These are phyloP conservation scores for Cerceris rybyensis DNA, from an alignment of 2,888 invertebrate genomes.

Conservation along the genomic window DNA sequence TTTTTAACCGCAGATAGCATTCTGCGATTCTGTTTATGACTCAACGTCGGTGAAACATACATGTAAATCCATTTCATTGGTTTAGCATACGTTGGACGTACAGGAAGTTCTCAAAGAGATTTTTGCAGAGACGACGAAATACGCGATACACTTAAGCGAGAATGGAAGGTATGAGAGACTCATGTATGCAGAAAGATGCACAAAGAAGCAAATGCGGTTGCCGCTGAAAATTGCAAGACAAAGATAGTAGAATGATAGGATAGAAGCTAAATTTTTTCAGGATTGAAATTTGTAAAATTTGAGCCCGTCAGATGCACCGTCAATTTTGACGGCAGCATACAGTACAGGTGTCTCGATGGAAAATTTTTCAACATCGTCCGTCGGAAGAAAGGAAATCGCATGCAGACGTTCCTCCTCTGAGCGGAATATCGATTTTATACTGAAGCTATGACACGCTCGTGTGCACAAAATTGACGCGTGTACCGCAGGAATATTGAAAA, in stretches of 20 bases:
- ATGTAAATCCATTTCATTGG: background rate
- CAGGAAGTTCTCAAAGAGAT: background rate
- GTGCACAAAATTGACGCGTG: slow-evolving; percentile 37
- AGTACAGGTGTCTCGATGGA: slow-evolving; percentile 5
- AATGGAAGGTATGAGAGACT: background rate
- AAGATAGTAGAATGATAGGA: background rate
- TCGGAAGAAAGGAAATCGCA: slow-evolving; percentile 20
- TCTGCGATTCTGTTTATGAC: background rate
- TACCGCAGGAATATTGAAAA: slow-evolving; percentile 30
- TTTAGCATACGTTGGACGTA: slow-evolving; percentile 1
- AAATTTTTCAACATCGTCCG: slow-evolving; percentile 14
- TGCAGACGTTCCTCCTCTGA: slow-evolving; percentile 11
- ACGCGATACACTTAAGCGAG: background rate
- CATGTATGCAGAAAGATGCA: background rate
- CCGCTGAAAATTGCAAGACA: background rate
- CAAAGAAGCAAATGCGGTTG: background rate
- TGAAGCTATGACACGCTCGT: slow-evolving; percentile 33
- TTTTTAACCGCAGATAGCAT: background rate
- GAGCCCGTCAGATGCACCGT: background rate
- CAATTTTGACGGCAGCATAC: background rate
- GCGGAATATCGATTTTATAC: slow-evolving; percentile 45
- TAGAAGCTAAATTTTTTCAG: background rate
- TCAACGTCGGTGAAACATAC: background rate
- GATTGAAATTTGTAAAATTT: background rate
- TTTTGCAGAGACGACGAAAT: background rate